Percentiles rank a stretch among this genome's conserved stretches.
phyloP scores from a whole-genome alignment of 2,113 vertebrate species.

The Eretmochelys imbricata region DNA sequence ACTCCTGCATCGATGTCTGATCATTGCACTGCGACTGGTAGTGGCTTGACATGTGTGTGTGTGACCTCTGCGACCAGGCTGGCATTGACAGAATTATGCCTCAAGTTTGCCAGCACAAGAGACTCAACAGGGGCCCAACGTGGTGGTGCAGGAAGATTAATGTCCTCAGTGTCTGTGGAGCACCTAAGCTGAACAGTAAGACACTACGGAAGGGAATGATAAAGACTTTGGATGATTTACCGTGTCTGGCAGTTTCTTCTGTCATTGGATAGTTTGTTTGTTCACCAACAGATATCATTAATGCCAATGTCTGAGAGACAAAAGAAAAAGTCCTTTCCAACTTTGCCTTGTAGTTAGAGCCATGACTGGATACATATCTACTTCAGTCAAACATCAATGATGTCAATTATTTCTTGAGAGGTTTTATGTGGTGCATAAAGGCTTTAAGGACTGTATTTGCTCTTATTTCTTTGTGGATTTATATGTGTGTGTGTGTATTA shows the following conservation, averaged over 20 bases:
- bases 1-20: not conserved
- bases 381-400: slow-evolving; percentile 47
- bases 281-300: slow-evolving; percentile 36
- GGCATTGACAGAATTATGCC: not conserved
- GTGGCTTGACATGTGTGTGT: not conserved
- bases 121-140: not conserved
- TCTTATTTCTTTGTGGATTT: slow-evolving; percentile 33
- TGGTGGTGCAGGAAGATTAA: not conserved
- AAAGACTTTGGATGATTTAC: slow-evolving; percentile 11
- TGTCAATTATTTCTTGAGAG: slow-evolving; percentile 57
- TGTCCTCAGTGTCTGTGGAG: not conserved
- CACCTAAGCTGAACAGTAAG: not conserved
- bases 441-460: not conserved
- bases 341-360: slow-evolving; percentile 65
- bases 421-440: slow-evolving; percentile 38
- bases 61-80: not conserved
- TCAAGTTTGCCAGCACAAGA: slow-evolving; percentile 6
- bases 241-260: slow-evolving; percentile 12
- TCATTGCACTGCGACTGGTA: not conserved
- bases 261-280: slow-evolving; percentile 32
- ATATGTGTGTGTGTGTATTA: not conserved
- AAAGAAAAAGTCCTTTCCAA: slow-evolving; percentile 13
- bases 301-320: slow-evolving; percentile 23
- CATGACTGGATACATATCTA: slow-evolving; percentile 44
- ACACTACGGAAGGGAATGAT: not conserved